A percentile compares a stretch with the other conserved stretches of the same genome.
Conservation (phyloP, 2,113 vertebrate genomes). For the Vulpes ferrilata region DNA sequence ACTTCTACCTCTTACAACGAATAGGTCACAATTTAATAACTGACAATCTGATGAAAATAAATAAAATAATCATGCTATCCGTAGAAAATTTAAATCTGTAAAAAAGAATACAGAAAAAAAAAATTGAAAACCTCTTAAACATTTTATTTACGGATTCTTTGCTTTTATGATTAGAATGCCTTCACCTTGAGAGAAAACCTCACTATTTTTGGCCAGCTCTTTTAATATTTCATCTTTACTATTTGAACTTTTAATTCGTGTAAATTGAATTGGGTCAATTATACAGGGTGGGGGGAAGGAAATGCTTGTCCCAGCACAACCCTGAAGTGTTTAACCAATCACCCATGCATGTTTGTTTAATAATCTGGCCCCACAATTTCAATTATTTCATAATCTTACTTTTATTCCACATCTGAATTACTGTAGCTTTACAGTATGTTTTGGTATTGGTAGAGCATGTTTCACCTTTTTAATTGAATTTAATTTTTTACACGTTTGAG, state of each 20-base stretch:
- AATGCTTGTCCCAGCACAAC: neutral
- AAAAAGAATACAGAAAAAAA: neutral
- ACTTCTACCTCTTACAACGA: neutral
- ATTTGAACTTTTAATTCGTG: neutral
- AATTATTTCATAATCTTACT: constrained; percentile 19
- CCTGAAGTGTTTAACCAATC: neutral
- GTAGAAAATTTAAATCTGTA: neutral
- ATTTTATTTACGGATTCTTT: neutral
- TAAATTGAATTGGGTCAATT: constrained; percentile 7
- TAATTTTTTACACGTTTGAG: neutral
- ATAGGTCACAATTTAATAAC: neutral
- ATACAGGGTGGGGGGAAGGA: neutral
- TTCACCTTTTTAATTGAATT: neutral
- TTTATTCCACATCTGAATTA: constrained; percentile 10
- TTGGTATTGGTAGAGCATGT: neutral
- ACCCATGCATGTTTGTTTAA: neutral
- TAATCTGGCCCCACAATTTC: neutral
- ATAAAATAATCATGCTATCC: neutral
- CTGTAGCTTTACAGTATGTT: neutral
- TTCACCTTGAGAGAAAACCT: neutral
- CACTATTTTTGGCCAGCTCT: neutral
- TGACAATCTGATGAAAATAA: neutral
- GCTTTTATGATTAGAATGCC: neutral
- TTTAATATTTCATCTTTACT: neutral
- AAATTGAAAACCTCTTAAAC: neutral